Percentiles rank a stretch among this genome's conserved stretches.
phyloP scores from a whole-genome alignment of 2,113 vertebrate species.

The Epinephelus lanceolatus region DNA sequence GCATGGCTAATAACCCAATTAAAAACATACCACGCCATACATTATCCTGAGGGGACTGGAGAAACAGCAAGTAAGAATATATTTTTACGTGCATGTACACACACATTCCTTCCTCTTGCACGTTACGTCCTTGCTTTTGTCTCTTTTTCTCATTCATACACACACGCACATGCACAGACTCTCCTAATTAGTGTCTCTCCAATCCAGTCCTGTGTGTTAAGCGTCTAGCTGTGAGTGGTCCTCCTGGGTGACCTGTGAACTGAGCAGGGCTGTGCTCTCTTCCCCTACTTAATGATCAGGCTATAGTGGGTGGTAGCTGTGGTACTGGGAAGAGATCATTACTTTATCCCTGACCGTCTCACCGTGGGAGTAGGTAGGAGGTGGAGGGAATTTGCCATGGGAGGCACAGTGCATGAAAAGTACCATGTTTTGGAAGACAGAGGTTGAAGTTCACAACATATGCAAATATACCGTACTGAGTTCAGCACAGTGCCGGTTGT shows the following conservation, averaged over 20 bases:
- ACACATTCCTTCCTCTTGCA: conserved; percentile 20
- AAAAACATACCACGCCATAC: conserved; percentile 78
- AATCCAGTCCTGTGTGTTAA: conserved; percentile 57
- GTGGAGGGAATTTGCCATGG: conserved; percentile 42
- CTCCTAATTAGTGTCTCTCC: conserved; percentile 76
- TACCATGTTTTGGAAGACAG: conserved; percentile 15
- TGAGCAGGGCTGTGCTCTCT: conserved; percentile 43
- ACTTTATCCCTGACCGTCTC: conserved; percentile 57
- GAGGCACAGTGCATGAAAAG: conserved; percentile 28
- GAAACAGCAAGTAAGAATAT: conserved; percentile 15
- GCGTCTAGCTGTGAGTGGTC: conserved; percentile 63
- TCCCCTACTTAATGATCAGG: conserved; percentile 64
- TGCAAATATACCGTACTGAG: conserved; percentile 59
- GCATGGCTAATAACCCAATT: conserved; percentile 83
- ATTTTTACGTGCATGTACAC: conserved; percentile 25
- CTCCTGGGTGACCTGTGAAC: conserved; percentile 80
- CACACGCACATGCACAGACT: conserved; percentile 19
- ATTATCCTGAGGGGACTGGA: conserved; percentile 69
- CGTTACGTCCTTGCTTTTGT: conserved; percentile 48
- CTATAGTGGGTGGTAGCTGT: conserved; percentile 58
- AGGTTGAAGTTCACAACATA: conserved; percentile 56
- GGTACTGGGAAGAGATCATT: conserved; percentile 67
- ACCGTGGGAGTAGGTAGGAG: conserved; percentile 44
- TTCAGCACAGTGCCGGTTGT: conserved; percentile 2
- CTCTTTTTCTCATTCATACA: conserved; percentile 22